phyloP scores from a whole-genome alignment of 2,888 invertebrate genomes.

The Liopterus haemorrhoidalis region DNA sequence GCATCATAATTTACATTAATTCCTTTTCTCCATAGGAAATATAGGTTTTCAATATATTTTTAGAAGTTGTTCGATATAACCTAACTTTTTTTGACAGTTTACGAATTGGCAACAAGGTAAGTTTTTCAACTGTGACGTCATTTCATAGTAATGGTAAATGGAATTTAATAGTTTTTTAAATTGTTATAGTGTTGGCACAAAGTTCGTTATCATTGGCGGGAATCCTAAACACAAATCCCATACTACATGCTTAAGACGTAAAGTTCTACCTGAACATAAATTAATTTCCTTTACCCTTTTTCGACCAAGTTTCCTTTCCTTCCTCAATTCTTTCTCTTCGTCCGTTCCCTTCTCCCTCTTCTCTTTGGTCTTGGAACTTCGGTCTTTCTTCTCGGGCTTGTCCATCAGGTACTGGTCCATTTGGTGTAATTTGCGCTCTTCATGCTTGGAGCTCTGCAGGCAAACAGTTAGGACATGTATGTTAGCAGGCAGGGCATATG shows the following conservation, averaged over 20 bases:
- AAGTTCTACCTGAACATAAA: constrained; percentile 8
- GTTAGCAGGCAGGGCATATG: too few species aligned
- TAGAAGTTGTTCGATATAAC: too few species aligned
- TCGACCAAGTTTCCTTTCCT: constrained; percentile 73
- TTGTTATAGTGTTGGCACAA: too few species aligned
- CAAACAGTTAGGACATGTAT: constrained; percentile 39
- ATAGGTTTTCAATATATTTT: too few species aligned
- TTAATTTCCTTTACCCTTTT: constrained; percentile 58
- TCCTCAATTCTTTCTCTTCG: constrained; percentile 72
- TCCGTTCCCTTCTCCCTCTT: constrained; percentile 63
- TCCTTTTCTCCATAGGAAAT: too few species aligned
- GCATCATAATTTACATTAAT: too few species aligned
- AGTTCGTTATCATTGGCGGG: too few species aligned
- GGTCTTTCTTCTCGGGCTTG: constrained; percentile 50
- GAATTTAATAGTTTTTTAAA: too few species aligned
- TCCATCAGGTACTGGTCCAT: constrained; percentile 41
- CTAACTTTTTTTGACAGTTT: too few species aligned
- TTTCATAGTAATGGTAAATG: constrained; percentile 10
- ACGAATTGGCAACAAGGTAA: too few species aligned
- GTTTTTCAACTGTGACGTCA: too few species aligned
- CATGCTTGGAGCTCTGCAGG: constrained; percentile 48
- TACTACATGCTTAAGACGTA: not conserved
- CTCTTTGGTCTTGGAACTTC: constrained; percentile 50
- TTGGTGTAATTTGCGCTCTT: constrained; percentile 43
- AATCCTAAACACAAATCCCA: too few species aligned